Evolutionary conservation across 2,797 vertebrate species (phyloP).

Genomic region (Apodemus agrarius): DNA sequence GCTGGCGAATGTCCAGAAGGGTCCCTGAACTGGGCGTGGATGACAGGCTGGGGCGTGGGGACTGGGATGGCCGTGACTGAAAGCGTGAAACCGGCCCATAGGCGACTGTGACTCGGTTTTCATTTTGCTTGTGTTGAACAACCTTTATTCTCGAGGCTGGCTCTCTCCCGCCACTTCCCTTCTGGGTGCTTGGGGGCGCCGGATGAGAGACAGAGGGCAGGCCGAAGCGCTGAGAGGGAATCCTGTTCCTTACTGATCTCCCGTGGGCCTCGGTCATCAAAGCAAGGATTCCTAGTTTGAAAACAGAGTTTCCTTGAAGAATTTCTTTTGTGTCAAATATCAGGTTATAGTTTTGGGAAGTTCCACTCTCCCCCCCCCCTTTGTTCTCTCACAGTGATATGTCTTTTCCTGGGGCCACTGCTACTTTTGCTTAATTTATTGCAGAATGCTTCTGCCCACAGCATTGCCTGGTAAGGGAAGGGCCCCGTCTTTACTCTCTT

Average conservation of each 20-base stretch:
- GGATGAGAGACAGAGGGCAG: neutral
- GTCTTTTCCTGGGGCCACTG: neutral
- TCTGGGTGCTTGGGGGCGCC: neutral
- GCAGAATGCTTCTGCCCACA: neutral
- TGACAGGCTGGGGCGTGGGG: neutral
- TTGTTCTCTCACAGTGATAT: neutral
- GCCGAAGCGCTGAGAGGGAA: neutral
- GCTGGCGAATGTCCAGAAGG: neutral
- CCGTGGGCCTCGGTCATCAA: neutral
- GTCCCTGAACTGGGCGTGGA: slow-evolving; percentile 35
- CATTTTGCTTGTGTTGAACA: slow-evolving; percentile 50
- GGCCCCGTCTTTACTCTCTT: neutral
- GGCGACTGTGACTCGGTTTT: slow-evolving; percentile 66
- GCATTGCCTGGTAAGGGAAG: neutral
- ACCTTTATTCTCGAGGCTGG: slow-evolving; percentile 46
- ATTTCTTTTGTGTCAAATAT: neutral
- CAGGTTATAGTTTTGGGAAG: neutral
- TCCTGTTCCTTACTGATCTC: neutral
- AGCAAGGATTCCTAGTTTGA: neutral
- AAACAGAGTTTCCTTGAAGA: neutral
- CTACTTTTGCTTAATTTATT: slow-evolving; percentile 18
- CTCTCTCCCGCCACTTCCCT: neutral
- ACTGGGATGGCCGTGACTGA: neutral
- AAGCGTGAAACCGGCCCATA: slow-evolving; percentile 57
- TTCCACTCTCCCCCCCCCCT: neutral